Base-by-base conservation (phyloP, 23 tunicate species). In the Corella eumyota region DNA sequence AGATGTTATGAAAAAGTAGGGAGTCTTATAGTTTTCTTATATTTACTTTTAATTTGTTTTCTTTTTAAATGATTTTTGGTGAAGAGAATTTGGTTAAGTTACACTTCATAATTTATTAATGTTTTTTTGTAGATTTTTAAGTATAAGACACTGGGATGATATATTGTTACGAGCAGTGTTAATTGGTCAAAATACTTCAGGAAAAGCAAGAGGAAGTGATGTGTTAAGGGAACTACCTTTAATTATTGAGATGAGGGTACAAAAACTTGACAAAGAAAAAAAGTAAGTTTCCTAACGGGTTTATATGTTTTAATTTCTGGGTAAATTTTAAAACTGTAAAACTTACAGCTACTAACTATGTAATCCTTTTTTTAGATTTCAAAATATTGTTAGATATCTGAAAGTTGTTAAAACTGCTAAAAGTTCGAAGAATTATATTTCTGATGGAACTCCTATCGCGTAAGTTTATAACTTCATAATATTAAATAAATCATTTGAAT, bases 131-230 rank as follows among this genome's bases (percentile, higher is more conserved):
- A 85, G 95, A 33, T 85, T 85, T 44, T 31, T 70, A 26, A 62
- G 48, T 23, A 71, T 85, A 79, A 47, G 79, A 29, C 95, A 85
- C 44, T 85, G 95, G 95, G 85, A 85, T 46, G 79, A 85, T 36
- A 30, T 65, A 9, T 52, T 85, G 19, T 85, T 85, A 19, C 69
- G 85, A 27, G 72, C 75, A 20, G 85, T 85, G 26, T 20, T 85
- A 27, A 26, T 49, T 49, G 85, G 85, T 25, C 70, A 75, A 15
- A 69, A 62, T 33, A 32, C 70, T 1, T 56, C 75, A 17, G 76
- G 76, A 19, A 22, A 50, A 20, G 25, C 3, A 2, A 74, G 56
- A 62, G 51, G 69, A 2, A 36, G 65, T 20, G 85, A 77, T 23
- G 47, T 23, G 2, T 66, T 85, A 27, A 58, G 44, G 45, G 95